Percentiles rank a stretch among this genome's conserved stretches.
Evolutionary conservation across 2,113 vertebrate genomes (phyloP).

Genomic region (Melospiza melodia): DNA sequence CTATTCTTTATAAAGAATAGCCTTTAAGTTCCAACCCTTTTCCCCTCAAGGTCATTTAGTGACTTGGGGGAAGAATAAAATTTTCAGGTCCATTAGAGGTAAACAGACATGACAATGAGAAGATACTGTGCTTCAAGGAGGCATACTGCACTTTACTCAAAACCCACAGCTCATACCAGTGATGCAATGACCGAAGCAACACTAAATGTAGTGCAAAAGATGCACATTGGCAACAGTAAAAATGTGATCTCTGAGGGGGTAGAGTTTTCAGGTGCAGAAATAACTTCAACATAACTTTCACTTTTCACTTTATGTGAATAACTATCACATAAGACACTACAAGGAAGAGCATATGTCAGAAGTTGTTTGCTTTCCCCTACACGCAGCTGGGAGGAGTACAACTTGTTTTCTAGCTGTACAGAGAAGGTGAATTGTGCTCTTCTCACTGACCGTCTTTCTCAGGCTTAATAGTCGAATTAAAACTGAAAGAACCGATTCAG

Average conservation of each 20-base stretch:
- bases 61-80: not conserved
- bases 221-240: not conserved
- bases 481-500: not conserved
- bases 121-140: not conserved
- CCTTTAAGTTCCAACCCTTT: not conserved
- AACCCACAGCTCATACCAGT: not conserved
- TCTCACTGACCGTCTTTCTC: not conserved
- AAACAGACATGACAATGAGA: not conserved
- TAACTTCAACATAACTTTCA: not conserved
- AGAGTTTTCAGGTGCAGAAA: not conserved
- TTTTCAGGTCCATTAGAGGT: not conserved
- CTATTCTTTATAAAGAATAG: not conserved
- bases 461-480: not conserved
- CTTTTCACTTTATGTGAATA: not conserved
- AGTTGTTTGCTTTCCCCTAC: not conserved
- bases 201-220: not conserved
- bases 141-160: not conserved
- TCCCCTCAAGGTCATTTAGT: not conserved
- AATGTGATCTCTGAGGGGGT: not conserved
- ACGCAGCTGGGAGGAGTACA: not conserved
- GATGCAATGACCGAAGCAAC: fast-evolving
- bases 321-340: not conserved
- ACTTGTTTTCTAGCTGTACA: not conserved
- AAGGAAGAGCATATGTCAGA: not conserved
- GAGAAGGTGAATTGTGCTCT: not conserved